These are phyloP conservation scores for Octodon degus DNA, from an alignment of 2,113 vertebrate genomes.

Conservation along the genomic window DNA sequence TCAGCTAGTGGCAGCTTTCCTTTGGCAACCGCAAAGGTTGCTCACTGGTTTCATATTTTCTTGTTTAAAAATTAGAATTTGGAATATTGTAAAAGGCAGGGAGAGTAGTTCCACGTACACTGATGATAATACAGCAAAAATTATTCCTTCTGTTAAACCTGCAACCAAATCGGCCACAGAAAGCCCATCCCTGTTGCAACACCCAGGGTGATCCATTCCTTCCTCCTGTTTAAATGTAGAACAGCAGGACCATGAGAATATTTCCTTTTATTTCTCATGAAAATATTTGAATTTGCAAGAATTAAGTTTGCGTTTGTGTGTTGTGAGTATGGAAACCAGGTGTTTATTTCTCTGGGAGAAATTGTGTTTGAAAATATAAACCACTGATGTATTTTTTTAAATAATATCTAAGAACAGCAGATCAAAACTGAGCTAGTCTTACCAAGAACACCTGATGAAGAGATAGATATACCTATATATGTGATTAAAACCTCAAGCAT, in stretches of 20 bases:
- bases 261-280: constrained; percentile 51
- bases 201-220: constrained; percentile 49
- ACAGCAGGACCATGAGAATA: constrained; percentile 57
- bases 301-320: constrained; percentile 69
- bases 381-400: constrained; percentile 77
- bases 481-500: constrained; percentile 38
- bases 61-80: constrained; percentile 84
- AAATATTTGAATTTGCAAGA: constrained; percentile 73
- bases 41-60: constrained; percentile 83
- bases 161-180: constrained; percentile 68
- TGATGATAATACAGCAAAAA: constrained; percentile 55
- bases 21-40: constrained; percentile 83
- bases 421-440: constrained; percentile 57
- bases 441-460: constrained; percentile 10
- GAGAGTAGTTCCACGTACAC: constrained; percentile 68
- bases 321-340: constrained; percentile 54
- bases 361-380: constrained; percentile 77
- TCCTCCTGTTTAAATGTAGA: constrained; percentile 67
- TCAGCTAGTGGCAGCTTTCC: constrained; percentile 84
- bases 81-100: constrained; percentile 78
- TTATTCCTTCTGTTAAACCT: constrained; percentile 65
- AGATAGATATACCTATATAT: not conserved
- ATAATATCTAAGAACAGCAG: constrained; percentile 68
- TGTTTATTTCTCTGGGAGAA: constrained; percentile 80
- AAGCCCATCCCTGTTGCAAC: constrained; percentile 37